These are phyloP conservation scores for Silurus glanis DNA, from an alignment of 2,113 vertebrate genomes.

Conservation along the genomic window DNA sequence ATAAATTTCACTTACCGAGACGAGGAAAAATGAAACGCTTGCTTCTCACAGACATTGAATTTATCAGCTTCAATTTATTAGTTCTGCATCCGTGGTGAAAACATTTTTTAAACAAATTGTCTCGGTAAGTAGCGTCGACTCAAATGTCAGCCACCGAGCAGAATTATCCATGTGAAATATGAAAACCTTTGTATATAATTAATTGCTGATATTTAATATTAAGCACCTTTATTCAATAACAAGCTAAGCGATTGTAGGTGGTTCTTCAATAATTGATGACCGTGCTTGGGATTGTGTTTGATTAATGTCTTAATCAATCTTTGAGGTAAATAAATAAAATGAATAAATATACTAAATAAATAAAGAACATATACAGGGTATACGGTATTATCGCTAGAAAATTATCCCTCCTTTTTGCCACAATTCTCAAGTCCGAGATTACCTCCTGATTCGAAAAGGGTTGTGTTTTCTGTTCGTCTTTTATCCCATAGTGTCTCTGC, in stretches of 20 bases:
- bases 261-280: conserved; percentile 15
- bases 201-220: conserved; percentile 28
- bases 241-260: conserved; percentile 14
- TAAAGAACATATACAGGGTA: not conserved
- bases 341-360: too few species aligned
- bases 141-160: conserved; percentile 11
- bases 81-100: not conserved
- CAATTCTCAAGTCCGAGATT: not conserved
- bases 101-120: conserved; percentile 17
- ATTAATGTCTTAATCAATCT: not conserved
- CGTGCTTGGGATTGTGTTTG: not conserved
- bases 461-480: not conserved
- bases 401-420: not conserved
- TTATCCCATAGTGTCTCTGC: not conserved
- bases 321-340: not conserved
- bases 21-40: not conserved
- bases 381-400: not conserved
- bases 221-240: conserved; percentile 17
- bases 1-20: not conserved
- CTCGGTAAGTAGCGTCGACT: not conserved
- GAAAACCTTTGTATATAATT: conserved; percentile 15
- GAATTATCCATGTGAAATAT: conserved; percentile 33
- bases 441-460: not conserved
- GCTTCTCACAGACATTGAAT: not conserved
- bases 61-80: conserved; percentile 27